Base-by-base conservation (phyloP, 2,113 vertebrate species). In the Vanacampus margaritifer region DNA sequence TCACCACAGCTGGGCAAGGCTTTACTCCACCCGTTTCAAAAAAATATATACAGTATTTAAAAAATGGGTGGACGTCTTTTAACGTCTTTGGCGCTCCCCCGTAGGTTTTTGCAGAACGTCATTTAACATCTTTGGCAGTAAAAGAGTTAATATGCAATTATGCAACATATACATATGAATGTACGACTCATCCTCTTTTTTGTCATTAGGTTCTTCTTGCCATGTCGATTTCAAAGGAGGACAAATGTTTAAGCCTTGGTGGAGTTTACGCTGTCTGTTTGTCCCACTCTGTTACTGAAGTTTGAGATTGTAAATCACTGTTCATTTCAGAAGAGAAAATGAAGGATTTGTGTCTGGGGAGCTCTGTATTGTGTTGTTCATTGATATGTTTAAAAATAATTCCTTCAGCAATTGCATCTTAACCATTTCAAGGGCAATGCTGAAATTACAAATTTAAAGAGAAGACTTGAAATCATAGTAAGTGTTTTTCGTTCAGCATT, bases 401-500 rank as follows among this genome's bases (percentile, higher is more conserved):
- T 43, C 35, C n/a, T 62, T 43, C 60, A 62, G 9, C 23, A 41
- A 62, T 43, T 23, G 37, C 7, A 26, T 13, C 37, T 43, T 62
- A 24, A 62, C 43, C 58, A 43, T 62, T 62, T 62, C 37, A 62
- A 62, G 60, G 60, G 23, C 60, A 62, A 43, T 26, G 39, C 23
- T 43, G 14, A 62, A 62, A 43, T 62, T 41, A 62, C n/a, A 41
- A 26, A 43, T 43, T 24, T 62, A 62, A 62, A 62, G 39, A 16
- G 23, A 43, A 43, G n/a, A 43, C 37, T 26, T 37, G 16, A 26
- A 62, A n/a, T 41, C 16, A 14, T 7, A 14, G 13, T 43, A 62
- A 43, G 39, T 26, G 60, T 62, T 62, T 62, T 62, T 17, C n/a
- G 7, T 62, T 43, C 9, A 26, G 3, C 37, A 43, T 32, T 32